Percentiles rank a stretch among this genome's conserved stretches.
phyloP scores from a whole-genome alignment of 2,113 vertebrate genomes.

The Ageneiosus marmoratus region DNA sequence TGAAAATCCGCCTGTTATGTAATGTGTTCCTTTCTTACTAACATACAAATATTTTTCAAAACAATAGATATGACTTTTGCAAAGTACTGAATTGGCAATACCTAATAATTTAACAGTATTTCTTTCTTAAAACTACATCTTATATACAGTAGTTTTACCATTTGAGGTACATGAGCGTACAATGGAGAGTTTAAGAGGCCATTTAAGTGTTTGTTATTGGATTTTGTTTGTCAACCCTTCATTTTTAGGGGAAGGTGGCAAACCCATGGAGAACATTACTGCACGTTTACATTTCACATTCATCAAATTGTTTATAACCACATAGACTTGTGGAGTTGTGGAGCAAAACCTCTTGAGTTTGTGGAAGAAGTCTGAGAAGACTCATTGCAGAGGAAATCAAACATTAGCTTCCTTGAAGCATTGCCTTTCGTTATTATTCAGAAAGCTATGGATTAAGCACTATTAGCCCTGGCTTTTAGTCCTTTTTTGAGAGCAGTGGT shows the following conservation, averaged over 20 bases:
- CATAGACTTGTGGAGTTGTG: neutral
- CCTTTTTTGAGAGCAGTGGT: constrained; percentile 30
- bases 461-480: constrained; percentile 48
- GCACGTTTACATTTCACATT: constrained; percentile 24
- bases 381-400: constrained; percentile 46
- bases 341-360: neutral
- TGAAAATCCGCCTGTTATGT: too few relatives aligned
- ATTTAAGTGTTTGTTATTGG: neutral
- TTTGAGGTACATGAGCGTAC: neutral
- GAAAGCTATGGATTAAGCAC: constrained; percentile 44
- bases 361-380: constrained; percentile 30
- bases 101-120: neutral
- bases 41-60: too few relatives aligned
- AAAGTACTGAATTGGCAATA: neutral
- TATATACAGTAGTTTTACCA: neutral
- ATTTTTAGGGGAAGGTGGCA: constrained; percentile 6
- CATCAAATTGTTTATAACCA: constrained; percentile 20
- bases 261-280: neutral
- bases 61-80: too few relatives aligned
- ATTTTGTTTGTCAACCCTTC: too few relatives aligned
- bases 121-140: neutral
- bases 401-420: constrained; percentile 28
- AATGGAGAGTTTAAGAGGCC: neutral
- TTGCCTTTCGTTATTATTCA: constrained; percentile 40
- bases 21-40: too few relatives aligned